These are phyloP conservation scores for Actinemys pallida DNA, from an alignment of 2,113 vertebrate species.

Conservation along the genomic window DNA sequence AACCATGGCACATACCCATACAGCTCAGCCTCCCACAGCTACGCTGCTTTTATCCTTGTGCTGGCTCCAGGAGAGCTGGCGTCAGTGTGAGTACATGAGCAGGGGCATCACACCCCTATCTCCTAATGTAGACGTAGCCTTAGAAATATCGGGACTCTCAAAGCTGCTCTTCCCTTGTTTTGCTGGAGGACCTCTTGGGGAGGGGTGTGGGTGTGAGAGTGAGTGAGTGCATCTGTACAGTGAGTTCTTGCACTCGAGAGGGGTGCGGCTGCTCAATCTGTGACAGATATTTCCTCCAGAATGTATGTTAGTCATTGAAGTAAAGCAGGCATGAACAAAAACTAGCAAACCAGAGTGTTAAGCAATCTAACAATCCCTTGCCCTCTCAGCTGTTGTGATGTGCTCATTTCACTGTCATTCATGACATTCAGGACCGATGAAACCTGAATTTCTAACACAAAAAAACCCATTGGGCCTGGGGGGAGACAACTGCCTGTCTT, in stretches of 20 bases:
- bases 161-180: neutral
- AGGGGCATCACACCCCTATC: too few species aligned
- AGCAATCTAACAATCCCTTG: neutral
- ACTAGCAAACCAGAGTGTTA: neutral
- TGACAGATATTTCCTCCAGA: neutral
- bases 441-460: neutral
- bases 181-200: neutral
- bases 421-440: neutral
- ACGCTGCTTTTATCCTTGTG: neutral
- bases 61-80: neutral
- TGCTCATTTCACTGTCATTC: neutral
- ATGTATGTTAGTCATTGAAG: neutral
- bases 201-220: too few species aligned
- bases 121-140: neutral
- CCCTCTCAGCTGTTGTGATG: neutral
- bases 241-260: neutral
- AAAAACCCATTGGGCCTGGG: neutral
- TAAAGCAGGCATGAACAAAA: neutral
- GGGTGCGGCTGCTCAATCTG: neutral
- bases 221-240: neutral
- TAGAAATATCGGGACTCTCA: neutral
- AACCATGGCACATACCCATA: neutral
- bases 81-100: neutral
- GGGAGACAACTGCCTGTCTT: neutral
- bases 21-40: too few species aligned